Conservation (phyloP, 1,140 invertebrate species). For the Prorops nasuta region DNA sequence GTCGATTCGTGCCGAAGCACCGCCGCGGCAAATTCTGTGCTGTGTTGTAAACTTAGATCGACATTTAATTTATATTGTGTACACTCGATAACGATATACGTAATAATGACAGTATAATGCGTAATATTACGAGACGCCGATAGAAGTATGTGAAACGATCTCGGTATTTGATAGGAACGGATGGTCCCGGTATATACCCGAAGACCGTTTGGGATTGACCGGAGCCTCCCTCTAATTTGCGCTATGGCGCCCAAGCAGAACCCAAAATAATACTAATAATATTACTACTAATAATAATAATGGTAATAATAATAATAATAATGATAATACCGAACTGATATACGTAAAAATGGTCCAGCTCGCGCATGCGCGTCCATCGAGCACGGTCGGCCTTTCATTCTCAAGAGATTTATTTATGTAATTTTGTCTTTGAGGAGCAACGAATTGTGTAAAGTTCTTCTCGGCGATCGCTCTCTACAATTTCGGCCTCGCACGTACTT, state of each 20-base stretch:
- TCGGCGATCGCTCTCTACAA: constrained; percentile 39
- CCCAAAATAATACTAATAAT: no score
- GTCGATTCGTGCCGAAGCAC: no score
- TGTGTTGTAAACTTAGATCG: constrained; percentile 57
- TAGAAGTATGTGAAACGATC: no score
- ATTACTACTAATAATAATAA: no score
- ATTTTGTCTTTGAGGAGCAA: constrained; percentile 44
- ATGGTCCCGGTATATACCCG: no score
- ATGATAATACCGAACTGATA: no score
- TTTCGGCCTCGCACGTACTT: neutral
- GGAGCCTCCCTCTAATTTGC: no score
- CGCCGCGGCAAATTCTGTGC: constrained; percentile 52
- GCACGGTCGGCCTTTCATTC: constrained; percentile 48
- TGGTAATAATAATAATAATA: no score
- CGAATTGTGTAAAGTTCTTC: constrained; percentile 36
- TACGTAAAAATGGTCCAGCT: constrained; percentile 47
- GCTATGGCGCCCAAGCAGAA: no score
- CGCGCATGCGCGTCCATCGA: constrained; percentile 33
- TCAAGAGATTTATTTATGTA: constrained; percentile 53
- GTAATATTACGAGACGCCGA: no score
- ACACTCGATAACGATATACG: constrained; percentile 48
- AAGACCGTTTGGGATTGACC: no score
- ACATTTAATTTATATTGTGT: constrained; percentile 46
- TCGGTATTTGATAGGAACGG: constrained; percentile 1
- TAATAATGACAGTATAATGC: constrained; percentile 33